Evolutionary conservation across 2,797 vertebrate genomes (phyloP).

Genomic region (Cirrhinus mrigala): DNA sequence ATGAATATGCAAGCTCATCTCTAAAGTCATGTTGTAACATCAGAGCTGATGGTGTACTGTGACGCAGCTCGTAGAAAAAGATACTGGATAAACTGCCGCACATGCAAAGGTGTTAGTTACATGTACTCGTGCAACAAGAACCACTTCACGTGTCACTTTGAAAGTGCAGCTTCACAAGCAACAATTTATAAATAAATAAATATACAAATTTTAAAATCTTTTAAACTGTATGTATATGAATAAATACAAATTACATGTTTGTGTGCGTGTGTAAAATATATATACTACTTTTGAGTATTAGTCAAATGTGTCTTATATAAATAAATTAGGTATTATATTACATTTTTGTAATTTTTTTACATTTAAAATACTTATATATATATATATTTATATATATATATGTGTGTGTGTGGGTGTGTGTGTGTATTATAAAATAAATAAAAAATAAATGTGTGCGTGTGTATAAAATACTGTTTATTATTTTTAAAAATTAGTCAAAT

Average conservation of each 20-base stretch:
- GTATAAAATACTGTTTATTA: no score
- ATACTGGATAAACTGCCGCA: conserved; percentile 9
- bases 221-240: neutral
- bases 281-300: no score
- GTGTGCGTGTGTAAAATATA: neutral
- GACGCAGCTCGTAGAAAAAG: conserved; percentile 9
- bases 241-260: neutral
- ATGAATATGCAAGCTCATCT: conserved; percentile 46
- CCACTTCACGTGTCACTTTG: neutral
- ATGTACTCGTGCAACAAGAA: neutral
- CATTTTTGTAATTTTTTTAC: no score
- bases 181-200: neutral
- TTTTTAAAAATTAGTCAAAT: no score
- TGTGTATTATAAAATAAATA: no score
- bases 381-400: no score
- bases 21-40: conserved; percentile 1
- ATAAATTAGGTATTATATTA: no score
- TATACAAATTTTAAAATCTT: neutral
- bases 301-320: no score
- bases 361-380: no score
- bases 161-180: neutral
- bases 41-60: conserved; percentile 27
- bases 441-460: no score
- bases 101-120: neutral
- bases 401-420: no score